Evolutionary conservation across 2,888 invertebrate species (phyloP), one percentile per base, ranked within the genome.

Genomic region (Torymus auratus): DNA sequence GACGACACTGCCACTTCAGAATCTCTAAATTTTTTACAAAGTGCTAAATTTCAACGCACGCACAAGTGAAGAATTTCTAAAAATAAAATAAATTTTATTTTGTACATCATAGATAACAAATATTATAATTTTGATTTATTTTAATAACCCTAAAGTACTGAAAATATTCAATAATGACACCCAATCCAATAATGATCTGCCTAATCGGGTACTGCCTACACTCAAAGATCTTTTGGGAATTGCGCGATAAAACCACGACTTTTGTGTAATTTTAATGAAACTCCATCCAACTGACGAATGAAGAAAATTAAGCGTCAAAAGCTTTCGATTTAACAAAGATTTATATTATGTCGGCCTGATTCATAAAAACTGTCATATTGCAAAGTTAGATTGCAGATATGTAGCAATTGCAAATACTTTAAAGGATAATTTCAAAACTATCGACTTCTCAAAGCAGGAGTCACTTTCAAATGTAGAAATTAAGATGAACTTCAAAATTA

Each of bases 71-170:
- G 41, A n/a, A 62, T 69, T 70, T 70, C 50, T 62, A 11, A 62
- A 69, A 70, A 64, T 28, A 64, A 58, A 69, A 55, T 4, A 10
- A 77, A 55, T 56, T 50, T 77, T 77, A 77, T 77, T 77, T 77
- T 77, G 14, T 77, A 77, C 70, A 77, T 70, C 17, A 70, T 70
- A 70, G 61, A 61, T 70, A 13, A 53, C 15, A 56, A 75, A 67
- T 28, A 15, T 23, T 17, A 15, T 58, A 65, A 67, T 67, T 75
- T 67, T 75, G 2, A 67, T 67, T 75, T 74, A 74, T 65, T 65
- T 65, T 67, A 67, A 13, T 74, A 74, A 15, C 53, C 62, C 50
- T 5, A 67, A 75, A 20, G 67, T 75, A 67, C 20, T 67, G 13
- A 52, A 50, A 62, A 60, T 60, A 67, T 58, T 67, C 20, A 50